phyloP scores from a whole-genome alignment of 2,888 invertebrate genomes.

The Andrena chrysosceles region DNA sequence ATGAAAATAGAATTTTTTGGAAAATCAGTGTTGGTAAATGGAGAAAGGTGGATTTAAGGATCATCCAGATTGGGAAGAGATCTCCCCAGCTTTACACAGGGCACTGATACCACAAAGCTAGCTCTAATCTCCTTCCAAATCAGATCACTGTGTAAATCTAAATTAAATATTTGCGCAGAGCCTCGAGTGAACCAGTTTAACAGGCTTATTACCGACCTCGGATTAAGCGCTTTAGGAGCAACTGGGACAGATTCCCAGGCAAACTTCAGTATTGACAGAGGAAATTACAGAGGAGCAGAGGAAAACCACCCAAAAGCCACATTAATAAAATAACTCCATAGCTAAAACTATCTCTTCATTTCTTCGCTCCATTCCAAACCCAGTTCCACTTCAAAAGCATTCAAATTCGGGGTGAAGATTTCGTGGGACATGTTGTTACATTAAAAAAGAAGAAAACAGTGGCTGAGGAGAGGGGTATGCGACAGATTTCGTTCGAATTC shows the following conservation, averaged over 20 bases:
- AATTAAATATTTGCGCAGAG: conserved; percentile 19
- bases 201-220: background rate
- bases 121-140: background rate
- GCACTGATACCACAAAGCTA: conserved; percentile 2
- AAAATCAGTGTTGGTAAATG: background rate
- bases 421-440: too few relatives aligned
- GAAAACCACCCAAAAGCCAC: too few relatives aligned
- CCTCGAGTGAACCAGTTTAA: conserved; percentile 27
- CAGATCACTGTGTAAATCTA: conserved; percentile 4
- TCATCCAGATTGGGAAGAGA: background rate
- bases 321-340: too few relatives aligned
- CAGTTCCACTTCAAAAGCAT: too few relatives aligned
- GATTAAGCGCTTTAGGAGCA: conserved; percentile 1
- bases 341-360: background rate
- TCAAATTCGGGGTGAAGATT: too few relatives aligned
- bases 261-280: background rate
- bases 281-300: too few relatives aligned
- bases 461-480: background rate
- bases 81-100: background rate
- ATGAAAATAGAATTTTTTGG: too few relatives aligned
- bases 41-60: background rate
- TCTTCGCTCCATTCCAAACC: background rate
- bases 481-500: background rate
- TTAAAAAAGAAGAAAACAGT: background rate
- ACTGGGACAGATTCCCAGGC: conserved; percentile 5